Conservation (phyloP, 2,888 invertebrate species). For the Colostygia pectinataria region DNA sequence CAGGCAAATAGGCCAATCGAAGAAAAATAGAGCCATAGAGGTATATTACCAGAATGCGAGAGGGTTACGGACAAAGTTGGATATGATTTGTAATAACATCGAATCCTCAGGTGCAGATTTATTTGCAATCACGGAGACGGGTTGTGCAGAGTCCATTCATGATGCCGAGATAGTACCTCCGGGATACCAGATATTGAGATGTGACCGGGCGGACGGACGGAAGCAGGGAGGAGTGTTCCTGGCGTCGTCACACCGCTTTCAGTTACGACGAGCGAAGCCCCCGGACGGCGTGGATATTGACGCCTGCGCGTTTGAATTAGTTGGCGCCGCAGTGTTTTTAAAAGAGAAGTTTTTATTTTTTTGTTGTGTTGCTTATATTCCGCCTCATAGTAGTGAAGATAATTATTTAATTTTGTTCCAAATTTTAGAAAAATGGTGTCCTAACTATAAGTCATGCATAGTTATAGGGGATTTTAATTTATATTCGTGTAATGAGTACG, state of each 20-base stretch:
- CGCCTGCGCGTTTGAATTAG: no score
- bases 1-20: slow-evolving; percentile 1
- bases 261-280: slow-evolving; percentile 18
- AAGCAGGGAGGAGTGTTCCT: slow-evolving; percentile 16
- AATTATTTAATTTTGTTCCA: no score
- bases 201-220: slow-evolving; percentile 29
- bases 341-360: no score
- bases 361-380: no score
- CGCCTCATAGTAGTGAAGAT: no score
- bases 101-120: slow-evolving; percentile 23
- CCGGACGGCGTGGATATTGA: no score
- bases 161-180: slow-evolving; percentile 28
- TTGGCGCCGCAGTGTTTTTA: no score
- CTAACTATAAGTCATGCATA: no score
- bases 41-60: slow-evolving; percentile 28
- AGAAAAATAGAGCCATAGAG: slow-evolving; percentile 3
- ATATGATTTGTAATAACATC: slow-evolving; percentile 12
- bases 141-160: slow-evolving; percentile 23
- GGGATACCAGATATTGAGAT: slow-evolving; percentile 22
- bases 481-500: no score
- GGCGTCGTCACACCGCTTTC: slow-evolving; percentile 24
- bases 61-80: slow-evolving; percentile 26
- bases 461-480: no score
- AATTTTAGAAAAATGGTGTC: no score
- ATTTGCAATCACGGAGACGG: slow-evolving; percentile 23